These are phyloP conservation scores for Etheostoma spectabile DNA, from an alignment of 2,113 vertebrate genomes.

Conservation along the genomic window DNA sequence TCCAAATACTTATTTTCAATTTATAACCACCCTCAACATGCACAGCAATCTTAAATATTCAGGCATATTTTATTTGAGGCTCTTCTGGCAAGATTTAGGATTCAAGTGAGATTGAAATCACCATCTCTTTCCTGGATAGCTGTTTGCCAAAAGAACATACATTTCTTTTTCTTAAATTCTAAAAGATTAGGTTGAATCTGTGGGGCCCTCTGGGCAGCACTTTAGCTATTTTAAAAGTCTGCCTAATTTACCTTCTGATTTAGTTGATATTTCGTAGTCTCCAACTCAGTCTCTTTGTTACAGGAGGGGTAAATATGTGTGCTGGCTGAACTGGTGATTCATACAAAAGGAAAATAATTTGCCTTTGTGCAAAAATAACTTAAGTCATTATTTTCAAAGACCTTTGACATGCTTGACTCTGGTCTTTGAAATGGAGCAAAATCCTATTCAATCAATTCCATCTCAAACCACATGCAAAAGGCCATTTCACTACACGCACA, in stretches of 20 bases:
- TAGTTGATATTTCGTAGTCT: conserved; percentile 25
- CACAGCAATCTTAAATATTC: conserved; percentile 64
- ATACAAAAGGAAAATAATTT: not conserved
- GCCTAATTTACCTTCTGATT: conserved; percentile 44
- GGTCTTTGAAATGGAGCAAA: not conserved
- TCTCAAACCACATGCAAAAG: conserved; percentile 8
- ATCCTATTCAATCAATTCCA: not conserved
- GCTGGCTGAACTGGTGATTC: not conserved
- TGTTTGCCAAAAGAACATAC: conserved; percentile 59
- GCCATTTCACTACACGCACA: not conserved
- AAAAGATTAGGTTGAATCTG: conserved; percentile 63
- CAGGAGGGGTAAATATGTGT: not conserved
- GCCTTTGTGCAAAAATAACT: conserved; percentile 15
- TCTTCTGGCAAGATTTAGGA: conserved; percentile 63
- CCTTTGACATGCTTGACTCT: not conserved
- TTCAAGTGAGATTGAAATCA: conserved; percentile 71
- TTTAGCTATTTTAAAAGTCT: conserved; percentile 59
- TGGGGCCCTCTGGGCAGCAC: conserved; percentile 49
- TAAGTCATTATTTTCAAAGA: not conserved
- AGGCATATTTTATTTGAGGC: conserved; percentile 50
- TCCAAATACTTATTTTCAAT: conserved; percentile 14
- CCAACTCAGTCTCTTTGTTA: conserved; percentile 15
- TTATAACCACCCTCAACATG: conserved; percentile 21
- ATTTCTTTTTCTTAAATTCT: conserved; percentile 72
- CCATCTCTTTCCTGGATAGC: conserved; percentile 55